Conservation (phyloP, 2,113 vertebrate species). For the Hypanus sabinus region DNA sequence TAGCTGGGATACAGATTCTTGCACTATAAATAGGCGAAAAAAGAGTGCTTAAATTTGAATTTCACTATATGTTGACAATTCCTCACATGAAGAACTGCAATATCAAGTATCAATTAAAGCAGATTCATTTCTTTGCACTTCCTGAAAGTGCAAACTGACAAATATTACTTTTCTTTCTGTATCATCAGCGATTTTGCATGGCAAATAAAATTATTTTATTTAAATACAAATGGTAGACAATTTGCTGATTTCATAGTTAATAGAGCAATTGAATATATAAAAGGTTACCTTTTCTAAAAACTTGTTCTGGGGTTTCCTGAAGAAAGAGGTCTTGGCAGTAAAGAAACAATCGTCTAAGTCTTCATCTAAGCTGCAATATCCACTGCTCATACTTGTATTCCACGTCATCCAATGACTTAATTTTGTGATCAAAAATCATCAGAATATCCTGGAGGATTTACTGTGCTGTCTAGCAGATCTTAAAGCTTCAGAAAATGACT, state of each 20-base stretch:
- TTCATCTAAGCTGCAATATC: constrained; percentile 91
- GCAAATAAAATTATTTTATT: neutral
- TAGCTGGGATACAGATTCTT: neutral
- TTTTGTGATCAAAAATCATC: constrained; percentile 56
- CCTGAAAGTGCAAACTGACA: neutral
- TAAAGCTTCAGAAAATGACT: constrained; percentile 39
- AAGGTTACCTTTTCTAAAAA: constrained; percentile 66
- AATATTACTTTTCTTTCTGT: neutral
- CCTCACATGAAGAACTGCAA: neutral
- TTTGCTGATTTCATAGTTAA: neutral
- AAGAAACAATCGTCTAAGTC: constrained; percentile 90
- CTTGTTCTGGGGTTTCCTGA: constrained; percentile 59
- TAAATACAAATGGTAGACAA: neutral
- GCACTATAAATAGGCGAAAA: neutral
- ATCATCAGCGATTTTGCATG: neutral
- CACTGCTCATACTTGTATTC: constrained; percentile 92
- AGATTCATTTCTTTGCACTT: neutral
- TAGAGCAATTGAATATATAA: neutral
- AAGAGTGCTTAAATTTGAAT: neutral
- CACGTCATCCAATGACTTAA: constrained; percentile 55
- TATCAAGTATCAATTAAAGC: neutral
- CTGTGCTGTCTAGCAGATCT: constrained; percentile 37
- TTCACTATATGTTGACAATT: neutral
- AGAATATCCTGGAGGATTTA: constrained; percentile 38
- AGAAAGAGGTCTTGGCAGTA: constrained; percentile 90